Percentiles rank a stretch among this genome's conserved stretches.
phyloP scores from a whole-genome alignment of 2,113 vertebrate species.

The Potamarius usumacintae region DNA sequence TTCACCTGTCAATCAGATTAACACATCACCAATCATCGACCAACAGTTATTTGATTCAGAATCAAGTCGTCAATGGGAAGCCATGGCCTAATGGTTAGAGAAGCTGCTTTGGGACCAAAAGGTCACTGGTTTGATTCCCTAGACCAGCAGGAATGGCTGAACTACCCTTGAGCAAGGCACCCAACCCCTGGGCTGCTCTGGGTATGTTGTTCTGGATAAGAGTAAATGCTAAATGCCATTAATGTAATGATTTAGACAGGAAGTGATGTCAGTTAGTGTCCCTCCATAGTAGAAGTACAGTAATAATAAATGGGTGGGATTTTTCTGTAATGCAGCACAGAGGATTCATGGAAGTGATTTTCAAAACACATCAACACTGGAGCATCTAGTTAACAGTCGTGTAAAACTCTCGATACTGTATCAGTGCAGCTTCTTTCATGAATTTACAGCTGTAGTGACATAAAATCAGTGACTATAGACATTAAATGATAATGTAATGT shows the following conservation, averaged over 20 bases:
- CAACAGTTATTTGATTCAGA: background rate
- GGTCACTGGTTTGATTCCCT: too few relatives aligned
- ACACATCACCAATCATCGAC: background rate
- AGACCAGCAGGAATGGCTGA: too few relatives aligned
- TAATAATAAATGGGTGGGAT: background rate
- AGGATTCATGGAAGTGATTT: background rate
- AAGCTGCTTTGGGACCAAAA: too few relatives aligned
- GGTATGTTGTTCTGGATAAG: too few relatives aligned
- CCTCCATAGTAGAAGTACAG: background rate
- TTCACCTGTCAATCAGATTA: constrained; percentile 73
- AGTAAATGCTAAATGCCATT: too few relatives aligned
- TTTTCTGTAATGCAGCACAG: background rate
- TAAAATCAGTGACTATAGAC: background rate
- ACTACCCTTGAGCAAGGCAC: too few relatives aligned
- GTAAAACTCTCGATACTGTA: background rate
- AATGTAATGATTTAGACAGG: background rate
- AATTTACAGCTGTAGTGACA: background rate
- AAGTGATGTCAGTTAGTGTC: background rate
- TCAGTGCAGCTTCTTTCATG: background rate
- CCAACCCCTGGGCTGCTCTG: too few relatives aligned
- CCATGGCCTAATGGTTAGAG: too few relatives aligned
- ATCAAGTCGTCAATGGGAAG: background rate
- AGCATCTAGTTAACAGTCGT: background rate
- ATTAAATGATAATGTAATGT: background rate
- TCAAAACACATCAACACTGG: background rate